These are phyloP conservation scores for Andrena bucephala DNA, from an alignment of 2,888 invertebrate genomes.

Conservation along the genomic window DNA sequence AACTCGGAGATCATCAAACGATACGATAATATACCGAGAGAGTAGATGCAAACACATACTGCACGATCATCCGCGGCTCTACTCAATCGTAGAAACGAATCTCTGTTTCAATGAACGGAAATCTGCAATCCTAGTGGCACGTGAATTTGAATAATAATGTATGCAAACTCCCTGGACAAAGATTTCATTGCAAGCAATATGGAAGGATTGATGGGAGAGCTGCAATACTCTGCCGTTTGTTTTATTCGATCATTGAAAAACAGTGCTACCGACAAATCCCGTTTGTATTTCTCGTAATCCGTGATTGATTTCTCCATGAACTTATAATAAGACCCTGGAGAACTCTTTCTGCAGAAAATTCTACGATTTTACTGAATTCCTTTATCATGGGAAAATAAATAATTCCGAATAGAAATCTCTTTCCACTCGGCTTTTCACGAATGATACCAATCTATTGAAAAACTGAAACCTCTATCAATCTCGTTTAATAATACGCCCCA, in stretches of 20 bases:
- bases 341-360: too few species aligned
- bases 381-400: not conserved
- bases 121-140: not conserved
- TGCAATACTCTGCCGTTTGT: too few species aligned
- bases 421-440: not conserved
- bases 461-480: too few species aligned
- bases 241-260: too few species aligned
- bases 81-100: not conserved
- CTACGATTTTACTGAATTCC: not conserved
- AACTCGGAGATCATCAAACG: constrained; percentile 1
- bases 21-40: not conserved
- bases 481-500: too few species aligned
- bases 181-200: not conserved
- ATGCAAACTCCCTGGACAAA: not conserved
- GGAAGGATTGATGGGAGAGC: too few species aligned
- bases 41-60: not conserved
- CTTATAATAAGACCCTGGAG: too few species aligned
- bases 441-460: too few species aligned
- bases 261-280: too few species aligned
- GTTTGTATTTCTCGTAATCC: too few species aligned
- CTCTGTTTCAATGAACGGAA: not conserved
- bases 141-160: not conserved
- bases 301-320: too few species aligned
- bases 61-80: not conserved
- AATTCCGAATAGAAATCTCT: not conserved